Evolutionary conservation across 92 coral and sea anemone genomes (phyloP).

Genomic region (Parazoanthus atlanticus): DNA sequence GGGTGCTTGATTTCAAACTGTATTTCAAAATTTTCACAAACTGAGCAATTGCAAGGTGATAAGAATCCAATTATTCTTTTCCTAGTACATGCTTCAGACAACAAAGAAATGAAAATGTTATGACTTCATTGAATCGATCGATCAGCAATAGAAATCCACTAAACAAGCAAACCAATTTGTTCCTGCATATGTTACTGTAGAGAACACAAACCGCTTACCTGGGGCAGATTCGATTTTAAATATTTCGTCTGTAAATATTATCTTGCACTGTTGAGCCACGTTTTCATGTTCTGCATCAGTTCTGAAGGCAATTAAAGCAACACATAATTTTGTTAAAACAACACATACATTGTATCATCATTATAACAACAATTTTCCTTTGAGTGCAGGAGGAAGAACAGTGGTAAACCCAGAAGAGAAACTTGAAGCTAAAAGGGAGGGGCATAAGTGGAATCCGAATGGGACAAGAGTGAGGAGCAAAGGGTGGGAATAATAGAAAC

Average conservation of each 20-base stretch:
- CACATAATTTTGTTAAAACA: background rate
- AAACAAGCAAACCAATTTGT: background rate
- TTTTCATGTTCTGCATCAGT: constrained; percentile 68
- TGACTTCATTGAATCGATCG: background rate
- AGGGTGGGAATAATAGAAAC: too few relatives aligned
- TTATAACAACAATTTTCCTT: background rate
- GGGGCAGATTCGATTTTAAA: constrained; percentile 87
- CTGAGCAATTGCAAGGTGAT: too few relatives aligned
- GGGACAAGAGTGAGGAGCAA: background rate
- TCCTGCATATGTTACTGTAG: background rate
- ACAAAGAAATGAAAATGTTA: background rate
- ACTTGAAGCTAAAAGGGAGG: background rate
- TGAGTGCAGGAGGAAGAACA: background rate
- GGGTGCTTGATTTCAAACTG: too few relatives aligned
- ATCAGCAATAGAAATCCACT: background rate
- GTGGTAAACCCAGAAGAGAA: background rate
- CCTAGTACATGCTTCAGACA: too few relatives aligned
- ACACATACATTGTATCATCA: too few relatives aligned
- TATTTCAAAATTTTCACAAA: too few relatives aligned
- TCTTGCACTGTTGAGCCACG: constrained; percentile 81
- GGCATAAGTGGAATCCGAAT: background rate
- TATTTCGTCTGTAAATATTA: constrained; percentile 89
- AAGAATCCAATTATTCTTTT: too few relatives aligned
- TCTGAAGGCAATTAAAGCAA: constrained; percentile 28
- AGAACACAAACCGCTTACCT: constrained; percentile 54